Percentiles rank a stretch among this genome's conserved stretches.
phyloP scores from a whole-genome alignment of 2,113 vertebrate species.

The Prochilodus magdalenae region DNA sequence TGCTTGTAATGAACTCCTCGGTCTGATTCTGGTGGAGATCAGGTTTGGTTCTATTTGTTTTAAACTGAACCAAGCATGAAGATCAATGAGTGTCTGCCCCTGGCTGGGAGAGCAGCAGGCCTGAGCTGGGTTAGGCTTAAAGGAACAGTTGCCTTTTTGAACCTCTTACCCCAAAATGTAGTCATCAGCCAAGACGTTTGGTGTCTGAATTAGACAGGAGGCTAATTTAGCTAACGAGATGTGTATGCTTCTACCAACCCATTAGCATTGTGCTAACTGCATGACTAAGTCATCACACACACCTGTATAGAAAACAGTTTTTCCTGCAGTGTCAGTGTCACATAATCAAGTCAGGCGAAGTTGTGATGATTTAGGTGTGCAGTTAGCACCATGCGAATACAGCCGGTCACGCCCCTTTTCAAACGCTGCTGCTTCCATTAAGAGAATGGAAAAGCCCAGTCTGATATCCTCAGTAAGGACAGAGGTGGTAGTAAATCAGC shows the following conservation, averaged over 20 bases:
- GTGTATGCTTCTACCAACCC: not conserved
- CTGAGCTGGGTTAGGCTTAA: not conserved
- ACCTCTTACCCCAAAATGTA: not conserved
- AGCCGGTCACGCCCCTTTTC: no score
- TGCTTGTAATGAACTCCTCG: not conserved
- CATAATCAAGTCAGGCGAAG: no score
- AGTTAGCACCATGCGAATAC: no score
- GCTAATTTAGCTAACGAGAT: not conserved
- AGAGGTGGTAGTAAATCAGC: no score
- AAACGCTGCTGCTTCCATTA: no score
- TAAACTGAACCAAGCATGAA: conserved; percentile 27
- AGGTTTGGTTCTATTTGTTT: conserved; percentile 45
- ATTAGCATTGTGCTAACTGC: not conserved
- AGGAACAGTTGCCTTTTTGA: no score
- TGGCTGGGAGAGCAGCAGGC: conserved; percentile 14
- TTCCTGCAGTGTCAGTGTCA: no score
- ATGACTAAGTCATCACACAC: no score
- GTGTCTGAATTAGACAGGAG: not conserved
- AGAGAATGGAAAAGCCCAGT: no score
- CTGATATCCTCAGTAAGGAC: no score
- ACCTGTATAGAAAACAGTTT: no score
- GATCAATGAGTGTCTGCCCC: conserved; percentile 21
- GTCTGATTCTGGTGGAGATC: conserved; percentile 21
- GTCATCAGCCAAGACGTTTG: not conserved
- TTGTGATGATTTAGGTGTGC: no score